phyloP scores from a whole-genome alignment of 2,113 vertebrate genomes.

The Paradoxurus hermaphroditus region DNA sequence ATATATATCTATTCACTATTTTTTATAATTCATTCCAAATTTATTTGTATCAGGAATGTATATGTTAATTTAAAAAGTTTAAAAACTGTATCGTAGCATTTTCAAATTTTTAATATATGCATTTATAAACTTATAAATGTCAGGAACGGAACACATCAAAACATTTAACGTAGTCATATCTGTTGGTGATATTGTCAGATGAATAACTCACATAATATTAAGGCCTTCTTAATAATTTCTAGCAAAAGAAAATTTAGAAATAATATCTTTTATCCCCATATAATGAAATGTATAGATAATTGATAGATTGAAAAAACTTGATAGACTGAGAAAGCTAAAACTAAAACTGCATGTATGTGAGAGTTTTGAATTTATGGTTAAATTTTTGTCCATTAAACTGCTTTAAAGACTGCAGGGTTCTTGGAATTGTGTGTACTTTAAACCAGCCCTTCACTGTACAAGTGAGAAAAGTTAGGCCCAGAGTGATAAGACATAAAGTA shows the following conservation, averaged over 20 bases:
- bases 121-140: background rate
- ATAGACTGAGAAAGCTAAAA: background rate
- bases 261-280: background rate
- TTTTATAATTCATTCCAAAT: background rate
- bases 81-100: background rate
- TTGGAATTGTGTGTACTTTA: background rate
- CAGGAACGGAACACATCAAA: background rate
- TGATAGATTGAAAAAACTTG: background rate
- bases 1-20: background rate
- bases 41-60: background rate
- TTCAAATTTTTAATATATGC: background rate
- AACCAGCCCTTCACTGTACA: background rate
- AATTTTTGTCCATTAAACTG: background rate
- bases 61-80: background rate
- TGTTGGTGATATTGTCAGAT: background rate
- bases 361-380: background rate
- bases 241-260: conserved; percentile 11
- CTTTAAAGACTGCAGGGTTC: background rate
- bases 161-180: background rate
- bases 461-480: background rate
- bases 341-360: background rate
- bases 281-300: background rate
- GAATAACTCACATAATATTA: background rate
- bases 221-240: background rate
- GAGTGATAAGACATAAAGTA: background rate